Conservation (phyloP, 2,113 vertebrate genomes). For the Ceuthmochares aereus region DNA sequence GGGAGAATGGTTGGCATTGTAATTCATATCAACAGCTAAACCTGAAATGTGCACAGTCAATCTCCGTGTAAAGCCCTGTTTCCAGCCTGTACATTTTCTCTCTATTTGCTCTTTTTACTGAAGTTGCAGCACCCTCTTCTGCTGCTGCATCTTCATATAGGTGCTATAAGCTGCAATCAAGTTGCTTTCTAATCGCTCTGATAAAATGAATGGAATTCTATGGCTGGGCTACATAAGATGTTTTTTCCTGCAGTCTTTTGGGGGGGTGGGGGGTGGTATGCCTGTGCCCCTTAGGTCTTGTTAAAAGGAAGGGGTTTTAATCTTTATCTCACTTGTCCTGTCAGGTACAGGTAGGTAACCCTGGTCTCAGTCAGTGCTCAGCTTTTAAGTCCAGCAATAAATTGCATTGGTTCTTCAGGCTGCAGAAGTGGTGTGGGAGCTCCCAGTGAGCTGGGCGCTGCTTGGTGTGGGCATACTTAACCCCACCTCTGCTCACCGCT, state of each 20-base stretch:
- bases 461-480: fast-evolving
- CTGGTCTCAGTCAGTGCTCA: neutral
- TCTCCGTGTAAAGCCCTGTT: neutral
- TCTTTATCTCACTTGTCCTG: neutral
- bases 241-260: neutral
- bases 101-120: neutral
- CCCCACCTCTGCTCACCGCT: neutral
- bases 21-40: neutral
- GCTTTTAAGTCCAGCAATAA: neutral
- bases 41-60: neutral
- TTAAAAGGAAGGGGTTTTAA: neutral
- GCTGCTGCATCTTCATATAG: neutral
- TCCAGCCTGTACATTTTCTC: neutral
- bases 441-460: fast-evolving
- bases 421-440: neutral
- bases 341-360: neutral
- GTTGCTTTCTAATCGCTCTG: neutral
- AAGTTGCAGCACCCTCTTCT: neutral
- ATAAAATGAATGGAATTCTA: neutral
- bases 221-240: neutral
- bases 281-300: neutral
- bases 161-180: neutral
- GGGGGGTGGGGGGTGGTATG: too few species aligned
- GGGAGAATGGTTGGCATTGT: neutral
- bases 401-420: neutral